phyloP scores from a whole-genome alignment of 2,888 invertebrate genomes.

The Drosophila pseudotalamancana region DNA sequence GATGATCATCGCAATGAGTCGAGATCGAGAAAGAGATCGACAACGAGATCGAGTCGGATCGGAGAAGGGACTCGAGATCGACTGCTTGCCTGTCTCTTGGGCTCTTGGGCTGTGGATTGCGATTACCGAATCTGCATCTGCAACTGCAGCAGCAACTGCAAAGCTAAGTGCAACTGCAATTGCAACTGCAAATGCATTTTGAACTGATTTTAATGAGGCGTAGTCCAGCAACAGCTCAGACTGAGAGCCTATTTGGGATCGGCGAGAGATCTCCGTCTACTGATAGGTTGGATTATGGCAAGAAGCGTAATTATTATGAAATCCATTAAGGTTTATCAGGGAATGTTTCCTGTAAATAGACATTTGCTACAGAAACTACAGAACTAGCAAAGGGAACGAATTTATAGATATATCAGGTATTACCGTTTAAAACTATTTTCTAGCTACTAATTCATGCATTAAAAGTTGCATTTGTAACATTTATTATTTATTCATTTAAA shows the following conservation, averaged over 20 bases:
- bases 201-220: constrained; percentile 35
- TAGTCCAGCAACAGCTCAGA: constrained; percentile 28
- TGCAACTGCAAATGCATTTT: too few relatives aligned
- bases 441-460: too few relatives aligned
- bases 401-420: too few relatives aligned
- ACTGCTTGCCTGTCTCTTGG: constrained; percentile 16
- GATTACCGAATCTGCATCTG: constrained; percentile 51
- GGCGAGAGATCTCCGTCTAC: background rate
- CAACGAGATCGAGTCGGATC: background rate
- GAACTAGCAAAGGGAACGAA: too few relatives aligned
- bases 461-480: too few relatives aligned
- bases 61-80: constrained; percentile 48
- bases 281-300: constrained; percentile 4
- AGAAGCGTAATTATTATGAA: background rate
- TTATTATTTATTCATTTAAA: too few relatives aligned
- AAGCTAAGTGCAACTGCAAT: constrained; percentile 47
- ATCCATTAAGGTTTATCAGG: background rate
- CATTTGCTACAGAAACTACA: background rate
- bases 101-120: constrained; percentile 8
- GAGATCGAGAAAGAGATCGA: constrained; percentile 31
- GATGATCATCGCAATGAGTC: constrained; percentile 71
- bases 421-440: too few relatives aligned
- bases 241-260: background rate
- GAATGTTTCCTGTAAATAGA: background rate
- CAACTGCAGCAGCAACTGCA: constrained; percentile 9